phyloP scores from a whole-genome alignment of 2,888 invertebrate genomes.

The Imbricaverruca yamaguchii region DNA sequence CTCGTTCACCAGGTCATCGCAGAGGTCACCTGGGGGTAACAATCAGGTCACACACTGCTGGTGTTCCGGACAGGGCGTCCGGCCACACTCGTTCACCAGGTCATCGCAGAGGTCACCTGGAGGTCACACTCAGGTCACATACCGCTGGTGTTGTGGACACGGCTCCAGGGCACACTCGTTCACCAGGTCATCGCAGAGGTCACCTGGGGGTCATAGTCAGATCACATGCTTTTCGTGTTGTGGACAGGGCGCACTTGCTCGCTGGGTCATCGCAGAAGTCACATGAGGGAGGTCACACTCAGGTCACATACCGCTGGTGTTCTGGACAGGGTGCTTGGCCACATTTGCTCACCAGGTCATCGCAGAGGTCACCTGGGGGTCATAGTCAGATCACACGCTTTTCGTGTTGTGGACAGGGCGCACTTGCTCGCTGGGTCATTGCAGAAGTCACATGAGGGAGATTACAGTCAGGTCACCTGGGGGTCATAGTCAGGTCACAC shows the following conservation, averaged over 20 bases:
- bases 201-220: constrained; percentile 41
- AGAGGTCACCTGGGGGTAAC: constrained; percentile 49
- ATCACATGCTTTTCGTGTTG: constrained; percentile 60
- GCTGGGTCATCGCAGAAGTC: constrained; percentile 63
- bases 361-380: constrained; percentile 55
- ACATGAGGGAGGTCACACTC: constrained; percentile 41
- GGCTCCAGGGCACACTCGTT: constrained; percentile 70
- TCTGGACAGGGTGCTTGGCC: constrained; percentile 65
- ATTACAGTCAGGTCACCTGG: constrained; percentile 42
- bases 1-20: constrained; percentile 66
- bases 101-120: constrained; percentile 60
- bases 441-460: constrained; percentile 49
- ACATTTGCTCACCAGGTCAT: constrained; percentile 66
- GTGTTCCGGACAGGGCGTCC: constrained; percentile 62
- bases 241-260: constrained; percentile 72
- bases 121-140: constrained; percentile 43
- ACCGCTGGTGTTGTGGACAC: constrained; percentile 64
- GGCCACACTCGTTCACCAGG: constrained; percentile 67
- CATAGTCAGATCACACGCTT: constrained; percentile 50
- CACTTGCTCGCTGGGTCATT: constrained; percentile 68
- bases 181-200: constrained; percentile 62
- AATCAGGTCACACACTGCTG: constrained; percentile 55
- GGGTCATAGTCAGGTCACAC: too few species aligned
- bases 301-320: constrained; percentile 58
- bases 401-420: constrained; percentile 64